These are phyloP conservation scores for Aphaenogaster floridana DNA, from an alignment of 1,140 invertebrate genomes.

Conservation along the genomic window DNA sequence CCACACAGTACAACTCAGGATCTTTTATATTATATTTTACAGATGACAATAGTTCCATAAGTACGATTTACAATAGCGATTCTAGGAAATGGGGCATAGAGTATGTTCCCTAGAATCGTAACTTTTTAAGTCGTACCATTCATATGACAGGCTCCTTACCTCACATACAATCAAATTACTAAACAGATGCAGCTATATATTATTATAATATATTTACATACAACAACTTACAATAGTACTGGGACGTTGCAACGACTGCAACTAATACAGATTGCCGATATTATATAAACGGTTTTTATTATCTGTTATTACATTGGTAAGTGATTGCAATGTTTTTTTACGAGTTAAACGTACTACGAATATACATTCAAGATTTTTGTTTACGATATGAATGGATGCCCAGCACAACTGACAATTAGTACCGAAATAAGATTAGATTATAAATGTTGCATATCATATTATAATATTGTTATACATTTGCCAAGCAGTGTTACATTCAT, in stretches of 20 bases:
- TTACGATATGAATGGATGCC: conserved; percentile 85
- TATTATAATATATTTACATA: conserved; percentile 87
- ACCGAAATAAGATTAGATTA: conserved; percentile 86
- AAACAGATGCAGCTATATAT: conserved; percentile 87
- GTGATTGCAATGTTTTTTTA: conserved; percentile 80
- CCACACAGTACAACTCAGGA: conserved; percentile 87
- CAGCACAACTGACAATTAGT: conserved; percentile 85
- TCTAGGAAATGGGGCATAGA: conserved; percentile 27
- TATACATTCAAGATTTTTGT: conserved; percentile 75
- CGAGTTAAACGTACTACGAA: conserved; percentile 77
- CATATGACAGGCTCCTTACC: conserved; percentile 86
- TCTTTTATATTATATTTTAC: conserved; percentile 88
- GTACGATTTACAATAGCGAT: conserved; percentile 76
- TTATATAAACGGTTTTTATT: conserved; percentile 83
- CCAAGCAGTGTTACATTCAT: conserved; percentile 79
- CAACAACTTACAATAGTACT: conserved; percentile 84
- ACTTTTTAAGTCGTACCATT: conserved; percentile 77
- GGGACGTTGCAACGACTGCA: conserved; percentile 84
- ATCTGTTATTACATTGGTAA: conserved; percentile 84
- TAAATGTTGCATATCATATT: conserved; percentile 88
- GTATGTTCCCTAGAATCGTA: conserved; percentile 30
- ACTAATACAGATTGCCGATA: conserved; percentile 76
- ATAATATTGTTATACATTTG: conserved; percentile 87
- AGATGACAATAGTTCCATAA: conserved; percentile 87
- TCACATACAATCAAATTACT: conserved; percentile 87